A percentile compares a stretch with the other conserved stretches of the same genome.
Evolutionary conservation across 2,888 invertebrate genomes (phyloP).

Genomic region (Ditula angustiorana): DNA sequence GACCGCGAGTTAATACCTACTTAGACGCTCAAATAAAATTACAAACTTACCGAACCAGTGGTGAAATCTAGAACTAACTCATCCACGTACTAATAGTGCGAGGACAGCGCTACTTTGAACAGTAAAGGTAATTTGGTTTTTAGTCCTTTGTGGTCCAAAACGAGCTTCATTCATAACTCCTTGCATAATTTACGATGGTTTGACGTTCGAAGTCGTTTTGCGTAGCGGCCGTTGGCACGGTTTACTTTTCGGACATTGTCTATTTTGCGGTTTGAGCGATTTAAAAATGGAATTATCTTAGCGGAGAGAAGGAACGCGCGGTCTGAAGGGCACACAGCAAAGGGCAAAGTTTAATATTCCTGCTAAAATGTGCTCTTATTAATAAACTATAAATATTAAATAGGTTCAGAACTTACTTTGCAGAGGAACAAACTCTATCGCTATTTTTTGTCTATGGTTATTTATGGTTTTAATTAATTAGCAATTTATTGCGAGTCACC

Average conservation of each 20-base stretch:
- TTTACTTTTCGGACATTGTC: slow-evolving; percentile 22
- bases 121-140: neutral
- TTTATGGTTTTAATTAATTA: no score
- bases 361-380: no score
- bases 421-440: no score
- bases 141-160: slow-evolving; percentile 16
- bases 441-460: no score
- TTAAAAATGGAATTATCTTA: no score
- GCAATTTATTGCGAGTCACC: no score
- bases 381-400: no score
- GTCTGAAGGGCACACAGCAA: no score
- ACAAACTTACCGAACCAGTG: neutral
- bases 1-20: slow-evolving; percentile 19
- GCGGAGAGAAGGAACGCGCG: no score
- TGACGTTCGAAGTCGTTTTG: slow-evolving; percentile 7
- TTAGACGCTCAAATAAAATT: neutral
- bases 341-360: no score
- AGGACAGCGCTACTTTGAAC: neutral
- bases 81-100: neutral
- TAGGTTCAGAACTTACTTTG: no score
- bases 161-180: slow-evolving; percentile 21
- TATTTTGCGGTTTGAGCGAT: neutral
- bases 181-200: slow-evolving; percentile 15
- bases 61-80: neutral
- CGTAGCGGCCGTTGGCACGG: slow-evolving; percentile 10